Base-by-base conservation (phyloP, 2,113 vertebrate genomes). In the Apeltes quadracus region DNA sequence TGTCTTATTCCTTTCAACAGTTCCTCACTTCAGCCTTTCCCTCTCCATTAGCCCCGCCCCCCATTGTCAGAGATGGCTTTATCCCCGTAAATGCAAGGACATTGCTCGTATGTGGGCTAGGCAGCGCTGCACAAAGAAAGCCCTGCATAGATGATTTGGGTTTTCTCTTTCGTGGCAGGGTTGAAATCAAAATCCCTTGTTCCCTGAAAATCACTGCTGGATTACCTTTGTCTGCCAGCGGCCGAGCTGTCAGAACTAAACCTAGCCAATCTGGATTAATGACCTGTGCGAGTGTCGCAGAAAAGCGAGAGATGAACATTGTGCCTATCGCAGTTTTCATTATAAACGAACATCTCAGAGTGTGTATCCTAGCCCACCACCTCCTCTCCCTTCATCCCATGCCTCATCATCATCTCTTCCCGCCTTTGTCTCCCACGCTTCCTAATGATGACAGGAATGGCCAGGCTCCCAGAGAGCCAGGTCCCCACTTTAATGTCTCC, bases 401-500 rank as follows among this genome's bases (percentile, higher is more conserved):
- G 15, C 64, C 29, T 63, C 55, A 64, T 71, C 56, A 54, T 76
- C 54, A 55, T 66, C 76, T 83, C 38, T 69, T 84, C 69, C 79
- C 84, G 61, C 55, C 57, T 87, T 88, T 87, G 85, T 89, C 4
- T 85, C 84, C 82, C 79, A 78, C 66, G 27, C 69, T 83, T 59
- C 67, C 72, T 78, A 62, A 80, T 75, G 84, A 85, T 84, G 83
- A 86, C 82, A 84, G 72, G 67, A 80, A 64, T 61, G 61, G 36
- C 63, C 61, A 11, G 36, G 65, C 57, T 76, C 72, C 36, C 44
- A 3, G 23, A 62, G 39, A 81, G 53, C 76, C 75, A 71, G 74
- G 78, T 83, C 84, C 84, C 77, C 87, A 72, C 80, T 85, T 84
- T 90, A 78, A 93, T 85, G 87, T 87, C 78, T 87, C 73, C 81